phyloP scores from a whole-genome alignment of 1,140 invertebrate species.

The Drosophila pseudoananassae region DNA sequence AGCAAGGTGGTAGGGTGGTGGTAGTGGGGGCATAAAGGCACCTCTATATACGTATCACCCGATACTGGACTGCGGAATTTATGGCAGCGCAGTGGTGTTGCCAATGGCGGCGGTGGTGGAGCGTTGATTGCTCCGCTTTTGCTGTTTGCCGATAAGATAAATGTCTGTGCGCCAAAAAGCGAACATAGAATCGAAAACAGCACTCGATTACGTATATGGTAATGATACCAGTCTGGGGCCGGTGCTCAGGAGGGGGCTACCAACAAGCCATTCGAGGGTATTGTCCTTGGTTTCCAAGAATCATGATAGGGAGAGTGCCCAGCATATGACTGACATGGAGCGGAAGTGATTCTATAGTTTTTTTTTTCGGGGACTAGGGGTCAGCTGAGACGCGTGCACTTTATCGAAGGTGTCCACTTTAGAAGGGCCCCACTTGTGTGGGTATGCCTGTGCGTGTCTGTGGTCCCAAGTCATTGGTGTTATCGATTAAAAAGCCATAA shows the following conservation, averaged over 20 bases:
- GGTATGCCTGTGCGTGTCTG: constrained; percentile 39
- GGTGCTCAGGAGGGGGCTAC: no score
- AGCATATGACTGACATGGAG: constrained; percentile 50
- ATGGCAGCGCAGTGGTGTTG: constrained; percentile 15
- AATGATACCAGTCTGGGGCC: constrained; percentile 43
- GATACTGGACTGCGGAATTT: constrained; percentile 50
- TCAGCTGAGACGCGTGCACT: constrained; percentile 41
- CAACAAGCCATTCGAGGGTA: neutral
- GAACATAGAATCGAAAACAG: constrained; percentile 72
- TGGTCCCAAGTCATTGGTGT: constrained; percentile 16
- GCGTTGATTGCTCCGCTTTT: constrained; percentile 50
- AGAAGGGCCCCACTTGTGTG: constrained; percentile 31
- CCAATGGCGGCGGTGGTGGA: constrained; percentile 30
- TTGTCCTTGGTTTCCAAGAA: constrained; percentile 24
- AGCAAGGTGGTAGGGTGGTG: neutral
- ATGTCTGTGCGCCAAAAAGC: constrained; percentile 49
- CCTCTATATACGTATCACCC: neutral
- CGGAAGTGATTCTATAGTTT: constrained; percentile 57
- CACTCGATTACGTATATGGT: constrained; percentile 67
- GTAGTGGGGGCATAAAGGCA: neutral
- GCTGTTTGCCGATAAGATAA: constrained; percentile 74
- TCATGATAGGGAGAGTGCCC: constrained; percentile 12
- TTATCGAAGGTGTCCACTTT: constrained; percentile 58
- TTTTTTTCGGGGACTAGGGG: constrained; percentile 13
- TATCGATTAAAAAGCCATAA: constrained; percentile 75